phyloP scores from a whole-genome alignment of 1,140 invertebrate genomes.

The Littorina saxatilis region DNA sequence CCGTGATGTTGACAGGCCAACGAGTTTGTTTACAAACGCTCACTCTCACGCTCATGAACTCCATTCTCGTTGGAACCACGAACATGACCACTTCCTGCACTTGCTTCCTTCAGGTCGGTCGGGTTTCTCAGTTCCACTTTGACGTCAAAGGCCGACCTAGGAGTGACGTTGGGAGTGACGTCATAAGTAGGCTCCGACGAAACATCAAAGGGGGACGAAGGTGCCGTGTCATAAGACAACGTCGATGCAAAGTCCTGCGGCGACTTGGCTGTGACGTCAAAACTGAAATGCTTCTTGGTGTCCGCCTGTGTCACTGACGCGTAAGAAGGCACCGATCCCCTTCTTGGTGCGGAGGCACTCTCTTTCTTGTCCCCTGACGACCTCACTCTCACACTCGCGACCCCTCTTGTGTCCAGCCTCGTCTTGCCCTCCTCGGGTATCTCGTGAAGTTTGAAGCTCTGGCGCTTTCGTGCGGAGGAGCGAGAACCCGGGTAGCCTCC shows the following conservation, averaged over 20 bases:
- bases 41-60: neutral
- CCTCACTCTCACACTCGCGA: neutral
- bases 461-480: neutral
- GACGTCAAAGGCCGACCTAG: constrained; percentile 19
- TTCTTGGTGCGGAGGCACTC: neutral
- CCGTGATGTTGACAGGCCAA: too few species aligned
- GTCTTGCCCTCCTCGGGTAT: constrained; percentile 31
- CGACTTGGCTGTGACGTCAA: neutral
- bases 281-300: neutral
- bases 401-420: neutral
- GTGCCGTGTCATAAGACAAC: neutral
- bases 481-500: neutral
- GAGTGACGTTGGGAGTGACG: neutral
- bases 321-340: constrained; percentile 3
- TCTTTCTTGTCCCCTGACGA: neutral
- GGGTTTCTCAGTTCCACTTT: constrained; percentile 20
- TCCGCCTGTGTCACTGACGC: neutral
- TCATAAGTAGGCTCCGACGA: neutral
- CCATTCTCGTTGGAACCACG: neutral
- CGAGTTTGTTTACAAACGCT: neutral
- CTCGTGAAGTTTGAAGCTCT: constrained; percentile 25
- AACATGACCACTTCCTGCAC: neutral
- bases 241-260: too few species aligned
- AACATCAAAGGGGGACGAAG: neutral
- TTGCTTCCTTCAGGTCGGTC: neutral